These are phyloP conservation scores for Crenichthys baileyi DNA, from an alignment of 2,797 vertebrate genomes.

Conservation along the genomic window DNA sequence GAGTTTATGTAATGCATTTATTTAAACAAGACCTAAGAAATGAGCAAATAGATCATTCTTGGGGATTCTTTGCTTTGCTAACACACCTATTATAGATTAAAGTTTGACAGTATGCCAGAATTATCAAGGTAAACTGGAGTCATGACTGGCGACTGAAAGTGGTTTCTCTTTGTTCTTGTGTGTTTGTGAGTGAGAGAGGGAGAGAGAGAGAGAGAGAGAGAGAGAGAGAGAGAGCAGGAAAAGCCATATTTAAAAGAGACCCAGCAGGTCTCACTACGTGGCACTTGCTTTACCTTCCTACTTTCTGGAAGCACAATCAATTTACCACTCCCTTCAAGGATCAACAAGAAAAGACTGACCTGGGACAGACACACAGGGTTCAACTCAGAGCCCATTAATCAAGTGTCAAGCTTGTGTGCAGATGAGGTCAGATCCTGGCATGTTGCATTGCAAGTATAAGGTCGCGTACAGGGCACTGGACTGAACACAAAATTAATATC, in stretches of 20 bases:
- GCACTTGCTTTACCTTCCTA: conserved; percentile 62
- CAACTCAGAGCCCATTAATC: conserved; percentile 79
- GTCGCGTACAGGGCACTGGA: conserved; percentile 69
- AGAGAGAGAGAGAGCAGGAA: conserved; percentile 26
- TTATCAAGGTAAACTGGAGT: conserved; percentile 83
- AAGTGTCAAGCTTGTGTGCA: conserved; percentile 64
- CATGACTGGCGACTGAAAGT: conserved; percentile 83
- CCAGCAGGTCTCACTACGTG: conserved; percentile 50
- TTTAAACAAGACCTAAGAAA: conserved; percentile 97
- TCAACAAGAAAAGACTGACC: conserved; percentile 81
- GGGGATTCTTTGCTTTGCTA: conserved; percentile 97
- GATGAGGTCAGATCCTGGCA: conserved; percentile 72
- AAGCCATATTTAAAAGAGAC: conserved; percentile 47
- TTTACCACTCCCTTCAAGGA: conserved; percentile 80
- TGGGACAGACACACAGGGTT: conserved; percentile 74
- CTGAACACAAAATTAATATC: conserved; percentile 36
- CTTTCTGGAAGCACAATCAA: conserved; percentile 75
- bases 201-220: conserved; percentile 11
- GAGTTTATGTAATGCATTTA: conserved; percentile 97
- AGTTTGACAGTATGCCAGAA: conserved; percentile 83
- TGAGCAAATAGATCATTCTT: conserved; percentile 98
- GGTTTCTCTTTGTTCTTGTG: conserved; percentile 78
- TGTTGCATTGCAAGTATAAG: conserved; percentile 67
- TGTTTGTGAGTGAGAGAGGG: conserved; percentile 35
- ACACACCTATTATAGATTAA: conserved; percentile 87